Conservation (phyloP, 2,113 vertebrate species). For the Chaetorhynchus papuensis region DNA sequence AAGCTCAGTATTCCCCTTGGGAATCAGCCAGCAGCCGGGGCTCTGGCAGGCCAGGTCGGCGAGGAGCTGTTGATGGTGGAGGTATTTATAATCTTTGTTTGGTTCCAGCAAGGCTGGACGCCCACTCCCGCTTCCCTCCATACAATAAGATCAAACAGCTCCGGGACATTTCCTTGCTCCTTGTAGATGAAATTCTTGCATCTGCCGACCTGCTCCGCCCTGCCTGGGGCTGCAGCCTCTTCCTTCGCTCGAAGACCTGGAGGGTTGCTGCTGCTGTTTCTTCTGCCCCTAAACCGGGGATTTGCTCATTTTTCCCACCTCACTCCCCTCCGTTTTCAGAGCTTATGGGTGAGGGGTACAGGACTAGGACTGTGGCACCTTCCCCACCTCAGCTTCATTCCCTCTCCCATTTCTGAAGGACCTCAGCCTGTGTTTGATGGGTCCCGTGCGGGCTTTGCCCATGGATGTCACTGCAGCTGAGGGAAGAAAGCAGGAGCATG, state of each 20-base stretch:
- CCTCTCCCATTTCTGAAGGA: neutral
- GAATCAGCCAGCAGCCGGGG: neutral
- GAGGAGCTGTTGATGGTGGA: neutral
- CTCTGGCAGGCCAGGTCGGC: accelerated
- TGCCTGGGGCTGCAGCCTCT: neutral
- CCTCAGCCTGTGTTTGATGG: neutral
- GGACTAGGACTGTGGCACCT: neutral
- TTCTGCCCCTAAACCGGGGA: neutral
- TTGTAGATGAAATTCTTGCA: constrained; percentile 4
- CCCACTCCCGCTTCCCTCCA: constrained; percentile 39
- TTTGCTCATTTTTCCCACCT: neutral
- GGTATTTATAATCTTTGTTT: constrained; percentile 61
- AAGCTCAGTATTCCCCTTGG: neutral
- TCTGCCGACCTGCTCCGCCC: neutral
- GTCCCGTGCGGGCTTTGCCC: neutral
- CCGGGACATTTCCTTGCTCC: constrained; percentile 27
- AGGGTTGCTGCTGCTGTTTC: neutral
- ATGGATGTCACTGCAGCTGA: accelerated
- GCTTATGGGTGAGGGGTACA: accelerated
- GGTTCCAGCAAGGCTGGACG: constrained; percentile 40
- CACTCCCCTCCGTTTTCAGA: neutral
- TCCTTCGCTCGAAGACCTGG: neutral
- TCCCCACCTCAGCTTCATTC: neutral
- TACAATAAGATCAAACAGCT: constrained; percentile 61
- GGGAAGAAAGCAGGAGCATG: neutral